Base-by-base conservation (phyloP, 1,140 invertebrate species). In the Ceratosolen fusciceps region DNA sequence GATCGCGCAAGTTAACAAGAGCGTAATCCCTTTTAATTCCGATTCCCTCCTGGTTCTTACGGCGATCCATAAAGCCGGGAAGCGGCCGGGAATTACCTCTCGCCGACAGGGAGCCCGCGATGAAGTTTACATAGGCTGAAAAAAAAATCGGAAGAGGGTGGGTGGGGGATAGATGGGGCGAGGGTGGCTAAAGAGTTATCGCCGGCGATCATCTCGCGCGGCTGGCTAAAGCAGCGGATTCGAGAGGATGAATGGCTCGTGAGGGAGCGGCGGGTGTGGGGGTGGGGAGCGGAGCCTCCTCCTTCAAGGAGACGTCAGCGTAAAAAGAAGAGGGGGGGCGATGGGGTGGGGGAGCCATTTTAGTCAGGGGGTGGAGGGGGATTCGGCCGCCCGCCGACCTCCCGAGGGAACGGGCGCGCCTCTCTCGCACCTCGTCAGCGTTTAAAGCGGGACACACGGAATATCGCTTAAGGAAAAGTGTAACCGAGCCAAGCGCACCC, bases 351-450 rank as follows among this genome's bases (percentile, higher is more conserved):
- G 5, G 58, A 60, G 7, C 14, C 9, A 24, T 24, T 26, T n/a
- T n/a, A n/a, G n/a, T n/a, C n/a, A n/a, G n/a, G n/a, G n/a, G n/a
- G n/a, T n/a, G n/a, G n/a, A n/a, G n/a, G n/a, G n/a, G n/a, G n/a
- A n/a, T n/a, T n/a, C n/a, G n/a, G n/a, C n/a, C n/a, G n/a, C n/a
- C n/a, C n/a, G n/a, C n/a, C n/a, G n/a, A n/a, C n/a, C 4, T 79
- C 54, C 81, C 76, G 72, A 68, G 78, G 77, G 70, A 58, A 26
- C 62, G 54, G 43, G 29, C 68, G 56, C 37, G 43, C 31, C 39
- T 52, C 85, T 84, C 83, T 85, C 79, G 83, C 82, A 83, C 82
- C 80, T 85, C 83, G 83, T 85, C 85, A 87, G 85, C 84, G 84
- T 85, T 86, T 85, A 86, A 86, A 77, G 65, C 78, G 75, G 65